phyloP scores from a whole-genome alignment of 1,140 invertebrate species.

The Lerema accius region DNA sequence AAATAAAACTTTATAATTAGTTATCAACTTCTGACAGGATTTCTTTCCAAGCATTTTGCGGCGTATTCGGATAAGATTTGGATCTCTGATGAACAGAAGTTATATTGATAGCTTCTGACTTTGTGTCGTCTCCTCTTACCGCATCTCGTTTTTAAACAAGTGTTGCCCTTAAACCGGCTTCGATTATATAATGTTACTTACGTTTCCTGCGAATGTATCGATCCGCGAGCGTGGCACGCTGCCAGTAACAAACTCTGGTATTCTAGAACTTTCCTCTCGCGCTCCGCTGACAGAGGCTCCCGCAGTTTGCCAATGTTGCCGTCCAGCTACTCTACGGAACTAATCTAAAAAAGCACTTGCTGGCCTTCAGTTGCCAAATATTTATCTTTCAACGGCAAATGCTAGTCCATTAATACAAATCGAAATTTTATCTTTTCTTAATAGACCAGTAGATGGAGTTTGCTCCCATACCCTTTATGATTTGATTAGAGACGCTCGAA shows the following conservation, averaged over 20 bases:
- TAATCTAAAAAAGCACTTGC: background rate
- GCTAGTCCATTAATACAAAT: no score
- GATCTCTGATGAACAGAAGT: no score
- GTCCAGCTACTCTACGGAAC: background rate
- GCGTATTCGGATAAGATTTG: no score
- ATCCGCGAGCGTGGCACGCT: slow-evolving; percentile 65
- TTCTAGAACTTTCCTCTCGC: slow-evolving; percentile 53
- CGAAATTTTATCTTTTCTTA: no score
- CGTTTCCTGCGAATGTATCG: slow-evolving; percentile 59
- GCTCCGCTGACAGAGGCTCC: slow-evolving; percentile 4
- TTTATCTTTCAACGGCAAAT: background rate
- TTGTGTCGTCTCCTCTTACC: no score
- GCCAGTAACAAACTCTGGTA: slow-evolving; percentile 67
- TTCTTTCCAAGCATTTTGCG: no score
- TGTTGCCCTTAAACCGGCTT: slow-evolving; percentile 53
- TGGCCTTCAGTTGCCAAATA: background rate
- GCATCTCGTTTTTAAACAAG: slow-evolving; percentile 35
- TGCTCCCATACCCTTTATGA: no score
- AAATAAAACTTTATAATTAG: background rate
- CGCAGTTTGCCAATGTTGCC: background rate
- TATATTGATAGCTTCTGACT: no score
- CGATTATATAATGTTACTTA: slow-evolving; percentile 70
- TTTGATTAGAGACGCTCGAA: no score
- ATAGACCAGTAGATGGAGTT: no score
- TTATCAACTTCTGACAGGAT: background rate